Conservation (phyloP, 2,113 vertebrate species). For the Xerus inauris region DNA sequence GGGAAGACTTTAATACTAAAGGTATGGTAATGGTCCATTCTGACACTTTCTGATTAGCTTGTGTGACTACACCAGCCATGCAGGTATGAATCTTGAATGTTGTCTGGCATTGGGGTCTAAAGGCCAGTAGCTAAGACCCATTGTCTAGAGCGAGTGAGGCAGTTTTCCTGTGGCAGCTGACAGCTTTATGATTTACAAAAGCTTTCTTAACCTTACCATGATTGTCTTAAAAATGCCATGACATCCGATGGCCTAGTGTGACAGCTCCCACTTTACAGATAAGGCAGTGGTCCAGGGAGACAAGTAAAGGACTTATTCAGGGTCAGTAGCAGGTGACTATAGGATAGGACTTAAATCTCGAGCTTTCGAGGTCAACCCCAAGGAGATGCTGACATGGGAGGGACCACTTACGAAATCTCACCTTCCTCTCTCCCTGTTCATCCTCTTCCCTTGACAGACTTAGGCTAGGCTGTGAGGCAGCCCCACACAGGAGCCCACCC, state of each 20-base stretch:
- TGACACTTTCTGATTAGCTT: neutral
- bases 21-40: neutral
- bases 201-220: neutral
- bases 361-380: accelerated
- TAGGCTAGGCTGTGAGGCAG: neutral
- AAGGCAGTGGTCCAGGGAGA: neutral
- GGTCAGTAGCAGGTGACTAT: accelerated
- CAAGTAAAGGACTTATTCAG: neutral
- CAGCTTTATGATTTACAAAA: neutral
- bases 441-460: neutral
- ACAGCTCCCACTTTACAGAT: neutral
- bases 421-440: neutral
- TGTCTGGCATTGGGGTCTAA: too few relatives aligned
- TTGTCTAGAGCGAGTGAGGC: neutral
- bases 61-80: neutral
- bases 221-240: neutral
- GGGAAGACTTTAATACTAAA: neutral
- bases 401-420: neutral
- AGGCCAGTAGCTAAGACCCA: neutral
- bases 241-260: too few relatives aligned
- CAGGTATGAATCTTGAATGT: neutral
- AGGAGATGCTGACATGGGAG: neutral
- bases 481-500: neutral
- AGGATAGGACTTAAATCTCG: neutral
- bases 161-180: neutral